A percentile compares a stretch with the other conserved stretches of the same genome.
These are phyloP conservation scores for Coregonus sp. DNA, from an alignment of 2,797 vertebrate species.

Conservation along the genomic window DNA sequence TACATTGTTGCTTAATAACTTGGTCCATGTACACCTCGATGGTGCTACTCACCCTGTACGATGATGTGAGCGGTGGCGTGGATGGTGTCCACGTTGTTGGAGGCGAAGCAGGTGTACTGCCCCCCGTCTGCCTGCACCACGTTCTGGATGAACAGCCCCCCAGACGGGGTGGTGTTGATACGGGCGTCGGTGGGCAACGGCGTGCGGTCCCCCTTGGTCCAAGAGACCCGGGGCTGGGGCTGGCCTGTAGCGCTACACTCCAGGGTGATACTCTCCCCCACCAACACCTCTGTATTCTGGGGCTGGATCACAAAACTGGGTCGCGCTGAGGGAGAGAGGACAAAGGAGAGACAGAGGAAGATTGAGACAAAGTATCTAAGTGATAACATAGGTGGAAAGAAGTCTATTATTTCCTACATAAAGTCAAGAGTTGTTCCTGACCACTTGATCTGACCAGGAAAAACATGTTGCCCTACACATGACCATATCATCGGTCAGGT, in stretches of 20 bases:
- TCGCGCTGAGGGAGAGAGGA: conserved; percentile 72
- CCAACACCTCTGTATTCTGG: conserved; percentile 96
- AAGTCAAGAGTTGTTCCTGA: neutral
- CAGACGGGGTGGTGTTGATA: conserved; percentile 89
- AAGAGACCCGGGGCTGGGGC: conserved; percentile 88
- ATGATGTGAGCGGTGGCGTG: conserved; percentile 91
- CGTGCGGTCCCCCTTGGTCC: conserved; percentile 90
- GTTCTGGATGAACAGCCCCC: conserved; percentile 93
- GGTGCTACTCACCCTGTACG: conserved; percentile 83
- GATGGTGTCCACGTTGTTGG: conserved; percentile 90
- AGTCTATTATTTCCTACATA: neutral
- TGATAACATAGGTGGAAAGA: neutral
- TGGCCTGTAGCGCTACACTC: conserved; percentile 96
- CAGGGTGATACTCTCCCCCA: conserved; percentile 94
- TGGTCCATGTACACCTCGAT: neutral
- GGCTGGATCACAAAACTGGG: conserved; percentile 98
- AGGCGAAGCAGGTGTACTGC: conserved; percentile 93
- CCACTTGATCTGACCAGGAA: too few species aligned
- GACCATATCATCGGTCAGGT: too few species aligned
- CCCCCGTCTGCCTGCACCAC: conserved; percentile 87
- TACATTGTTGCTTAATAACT: neutral
- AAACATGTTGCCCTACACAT: too few species aligned
- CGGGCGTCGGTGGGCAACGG: conserved; percentile 87
- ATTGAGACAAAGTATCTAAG: neutral
- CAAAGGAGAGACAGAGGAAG: neutral